phyloP scores from a whole-genome alignment of 2,113 vertebrate species.

The Mormyrus lacerda region DNA sequence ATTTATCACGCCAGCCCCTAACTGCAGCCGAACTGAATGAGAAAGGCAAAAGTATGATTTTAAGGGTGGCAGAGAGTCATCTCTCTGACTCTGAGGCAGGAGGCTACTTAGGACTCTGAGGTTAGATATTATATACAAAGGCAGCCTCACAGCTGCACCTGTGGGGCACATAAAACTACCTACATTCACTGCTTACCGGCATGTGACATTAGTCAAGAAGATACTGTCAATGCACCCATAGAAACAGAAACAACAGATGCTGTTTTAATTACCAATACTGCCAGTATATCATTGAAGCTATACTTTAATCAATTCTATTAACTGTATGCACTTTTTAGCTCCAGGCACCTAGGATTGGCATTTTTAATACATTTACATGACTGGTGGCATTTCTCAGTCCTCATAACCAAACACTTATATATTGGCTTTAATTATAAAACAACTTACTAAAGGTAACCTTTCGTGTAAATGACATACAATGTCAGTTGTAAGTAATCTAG shows the following conservation, averaged over 20 bases:
- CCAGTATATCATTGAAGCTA: not conserved
- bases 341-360: not conserved
- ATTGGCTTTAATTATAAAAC: not conserved
- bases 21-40: not conserved
- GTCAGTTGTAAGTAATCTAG: not conserved
- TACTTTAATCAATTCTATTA: not conserved
- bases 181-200: not conserved
- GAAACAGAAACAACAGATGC: not conserved
- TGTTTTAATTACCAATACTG: not conserved
- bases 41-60: not conserved
- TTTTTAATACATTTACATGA: not conserved
- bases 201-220: not conserved
- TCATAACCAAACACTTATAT: not conserved
- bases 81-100: not conserved
- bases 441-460: not conserved
- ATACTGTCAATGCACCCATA: not conserved
- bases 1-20: not conserved
- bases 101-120: not conserved
- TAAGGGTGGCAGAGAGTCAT: not conserved
- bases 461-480: not conserved
- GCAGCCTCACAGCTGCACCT: not conserved
- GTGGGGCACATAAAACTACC: not conserved
- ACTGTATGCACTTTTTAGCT: not conserved
- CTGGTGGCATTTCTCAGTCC: not conserved
- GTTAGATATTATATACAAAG: not conserved